Evolutionary conservation across 1,140 invertebrate species (phyloP), one percentile per base, ranked within the genome.

Genomic region (Leptonema lineaticorne): DNA sequence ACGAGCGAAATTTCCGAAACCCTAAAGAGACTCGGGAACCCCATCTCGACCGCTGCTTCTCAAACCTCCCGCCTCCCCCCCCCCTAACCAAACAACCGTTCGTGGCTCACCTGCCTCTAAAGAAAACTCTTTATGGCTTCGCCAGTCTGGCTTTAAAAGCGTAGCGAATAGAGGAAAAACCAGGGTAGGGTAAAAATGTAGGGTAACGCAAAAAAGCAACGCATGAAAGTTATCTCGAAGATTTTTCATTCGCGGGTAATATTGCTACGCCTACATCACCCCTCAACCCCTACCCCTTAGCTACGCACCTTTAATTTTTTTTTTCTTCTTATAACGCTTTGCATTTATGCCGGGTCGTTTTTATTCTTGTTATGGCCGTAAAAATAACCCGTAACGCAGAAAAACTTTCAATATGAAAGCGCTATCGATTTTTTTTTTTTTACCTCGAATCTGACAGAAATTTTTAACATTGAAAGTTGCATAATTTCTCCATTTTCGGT

Each of bases 1-100:
- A 14, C 57, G 57, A 59, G 28, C 24, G 57, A 59, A 59, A 59
- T 59, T 59, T 59, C 57, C 59, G 59, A 33, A 33, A 45, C 30
- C 59, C 24, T 45, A 62, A 33, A 62, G 50, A 53, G 50, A 53
- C 37, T 45, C 37, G 11, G 14, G 37, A 45, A 9, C 37, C 16
- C 4, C 16, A 3, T 14, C 4, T 45, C 11, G 11, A 45, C 37
- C 16, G 16, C n/a, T n/a, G n/a, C n/a, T n/a, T n/a, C n/a, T n/a
- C n/a, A n/a, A n/a, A n/a, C 37, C 11, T 41, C 9, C 9, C 37
- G 2, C 37, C 37, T 41, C 3, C 37, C 9, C 30, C 11, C 11
- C 30, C 11, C 30, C 11, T 11, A 33, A 5, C 30, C 37, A 14
- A 9, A 41, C 37, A 16, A 14, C 37, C 37, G 37, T 41, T 16